phyloP scores from a whole-genome alignment of 2,797 vertebrate species.

The Xenops minutus region DNA sequence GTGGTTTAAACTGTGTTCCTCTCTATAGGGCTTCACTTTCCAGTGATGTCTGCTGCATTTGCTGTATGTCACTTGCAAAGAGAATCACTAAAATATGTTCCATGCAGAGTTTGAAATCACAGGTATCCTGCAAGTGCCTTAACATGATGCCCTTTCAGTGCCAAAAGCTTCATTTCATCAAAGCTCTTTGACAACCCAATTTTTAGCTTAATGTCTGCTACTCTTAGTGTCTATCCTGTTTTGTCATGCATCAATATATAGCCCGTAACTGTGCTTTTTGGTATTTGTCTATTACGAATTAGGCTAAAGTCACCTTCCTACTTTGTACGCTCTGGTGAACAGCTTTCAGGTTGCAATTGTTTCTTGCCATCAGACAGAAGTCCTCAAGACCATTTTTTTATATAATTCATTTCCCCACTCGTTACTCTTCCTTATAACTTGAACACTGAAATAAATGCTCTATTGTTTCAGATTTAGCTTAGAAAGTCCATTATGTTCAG shows the following conservation, averaged over 20 bases:
- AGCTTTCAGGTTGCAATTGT: not conserved
- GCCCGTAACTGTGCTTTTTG: not conserved
- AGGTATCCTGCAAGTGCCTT: not conserved
- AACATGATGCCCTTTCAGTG: not conserved
- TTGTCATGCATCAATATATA: not conserved
- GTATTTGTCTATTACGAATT: not conserved
- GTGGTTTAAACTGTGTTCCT: conserved; percentile 35
- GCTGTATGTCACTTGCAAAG: not conserved
- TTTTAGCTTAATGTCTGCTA: not conserved
- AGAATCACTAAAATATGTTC: not conserved
- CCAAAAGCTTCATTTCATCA: not conserved
- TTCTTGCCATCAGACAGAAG: not conserved
- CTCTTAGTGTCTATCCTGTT: not conserved
- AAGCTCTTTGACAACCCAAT: not conserved
- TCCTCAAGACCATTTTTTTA: not conserved
- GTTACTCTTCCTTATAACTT: not conserved
- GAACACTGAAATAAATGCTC: not conserved
- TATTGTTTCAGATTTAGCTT: not conserved
- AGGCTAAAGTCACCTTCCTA: not conserved
- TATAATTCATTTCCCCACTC: not conserved
- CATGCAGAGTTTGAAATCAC: not conserved
- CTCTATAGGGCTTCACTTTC: not conserved
- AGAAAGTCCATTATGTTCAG: not conserved
- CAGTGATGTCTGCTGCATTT: not conserved
- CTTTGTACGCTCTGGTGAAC: not conserved